Conservation (phyloP, 2,797 vertebrate species). For the Microcaecilia unicolor region DNA sequence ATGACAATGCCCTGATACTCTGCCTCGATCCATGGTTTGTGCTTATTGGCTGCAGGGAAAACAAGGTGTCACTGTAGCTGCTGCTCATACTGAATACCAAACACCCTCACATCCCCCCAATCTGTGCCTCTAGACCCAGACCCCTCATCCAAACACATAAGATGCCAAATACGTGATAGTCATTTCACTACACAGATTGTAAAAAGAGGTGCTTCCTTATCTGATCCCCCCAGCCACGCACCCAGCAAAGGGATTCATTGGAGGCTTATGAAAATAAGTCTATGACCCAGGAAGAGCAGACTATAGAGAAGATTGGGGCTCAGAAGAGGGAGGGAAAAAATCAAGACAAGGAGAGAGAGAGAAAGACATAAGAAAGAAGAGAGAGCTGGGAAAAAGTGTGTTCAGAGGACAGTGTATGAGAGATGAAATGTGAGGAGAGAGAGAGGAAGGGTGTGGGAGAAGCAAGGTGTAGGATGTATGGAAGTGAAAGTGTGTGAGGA, state of each 20-base stretch:
- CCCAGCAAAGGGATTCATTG: too few species aligned
- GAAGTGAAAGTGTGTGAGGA: slow-evolving; percentile 24
- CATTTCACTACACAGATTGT: not conserved
- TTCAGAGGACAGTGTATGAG: slow-evolving; percentile 6
- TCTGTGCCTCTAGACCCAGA: too few species aligned
- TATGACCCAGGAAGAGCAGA: slow-evolving; percentile 47
- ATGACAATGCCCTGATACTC: slow-evolving; percentile 98
- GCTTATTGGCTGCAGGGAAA: slow-evolving; percentile 81
- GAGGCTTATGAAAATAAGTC: too few species aligned
- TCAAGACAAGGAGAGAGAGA: slow-evolving; percentile 55
- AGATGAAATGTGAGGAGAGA: slow-evolving; percentile 29
- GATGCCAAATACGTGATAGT: not conserved
- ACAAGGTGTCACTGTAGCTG: slow-evolving; percentile 7
- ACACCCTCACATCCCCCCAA: not conserved
- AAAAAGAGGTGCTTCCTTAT: too few species aligned
- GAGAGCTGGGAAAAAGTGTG: too few species aligned
- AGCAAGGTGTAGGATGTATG: too few species aligned
- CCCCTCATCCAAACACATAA: not conserved
- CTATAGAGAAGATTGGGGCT: too few species aligned
- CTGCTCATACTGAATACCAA: not conserved
- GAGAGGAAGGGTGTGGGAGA: slow-evolving; percentile 33
- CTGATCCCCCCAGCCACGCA: not conserved
- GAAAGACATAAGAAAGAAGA: slow-evolving; percentile 20
- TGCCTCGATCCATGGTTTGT: slow-evolving; percentile 97
- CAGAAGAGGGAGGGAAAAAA: too few species aligned